These are phyloP conservation scores for Dioctria rufipes DNA, from an alignment of 2,888 invertebrate species.

Conservation along the genomic window DNA sequence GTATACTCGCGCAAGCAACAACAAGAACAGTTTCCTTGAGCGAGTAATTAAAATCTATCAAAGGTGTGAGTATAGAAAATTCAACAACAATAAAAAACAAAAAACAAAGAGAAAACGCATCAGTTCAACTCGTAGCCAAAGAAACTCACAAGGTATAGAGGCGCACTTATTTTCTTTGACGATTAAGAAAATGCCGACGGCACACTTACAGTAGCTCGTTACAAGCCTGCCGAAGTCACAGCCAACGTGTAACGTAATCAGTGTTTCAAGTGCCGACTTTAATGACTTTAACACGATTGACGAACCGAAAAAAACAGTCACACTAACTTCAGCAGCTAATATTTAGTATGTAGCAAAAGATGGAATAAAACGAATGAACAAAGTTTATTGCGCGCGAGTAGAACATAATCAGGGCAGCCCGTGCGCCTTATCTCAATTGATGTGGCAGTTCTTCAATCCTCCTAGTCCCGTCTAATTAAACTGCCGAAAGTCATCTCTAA, in stretches of 20 bases:
- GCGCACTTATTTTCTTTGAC: not conserved
- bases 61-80: not conserved
- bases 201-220: slow-evolving; percentile 46
- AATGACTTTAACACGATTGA: slow-evolving; percentile 28
- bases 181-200: slow-evolving; percentile 47
- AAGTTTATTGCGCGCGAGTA: not conserved
- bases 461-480: slow-evolving; percentile 24
- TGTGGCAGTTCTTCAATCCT: slow-evolving; percentile 37
- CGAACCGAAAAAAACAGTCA: slow-evolving; percentile 17
- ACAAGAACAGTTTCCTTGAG: no score
- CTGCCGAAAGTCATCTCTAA: slow-evolving; percentile 17
- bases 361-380: not conserved
- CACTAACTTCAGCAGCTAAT: slow-evolving; percentile 12
- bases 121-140: not conserved
- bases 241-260: slow-evolving; percentile 4
- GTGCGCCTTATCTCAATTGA: slow-evolving; percentile 17
- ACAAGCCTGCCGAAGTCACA: slow-evolving; percentile 24
- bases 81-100: not conserved
- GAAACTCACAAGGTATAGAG: not conserved
- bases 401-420: slow-evolving; percentile 1
- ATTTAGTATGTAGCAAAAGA: slow-evolving; percentile 21
- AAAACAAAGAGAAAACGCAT: not conserved
- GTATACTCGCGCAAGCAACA: not conserved
- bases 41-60: not conserved
- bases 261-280: slow-evolving; percentile 31